Percentiles rank a stretch among this genome's conserved stretches.
Conservation (phyloP, 2,113 vertebrate genomes). For the Alethe diademata region DNA sequence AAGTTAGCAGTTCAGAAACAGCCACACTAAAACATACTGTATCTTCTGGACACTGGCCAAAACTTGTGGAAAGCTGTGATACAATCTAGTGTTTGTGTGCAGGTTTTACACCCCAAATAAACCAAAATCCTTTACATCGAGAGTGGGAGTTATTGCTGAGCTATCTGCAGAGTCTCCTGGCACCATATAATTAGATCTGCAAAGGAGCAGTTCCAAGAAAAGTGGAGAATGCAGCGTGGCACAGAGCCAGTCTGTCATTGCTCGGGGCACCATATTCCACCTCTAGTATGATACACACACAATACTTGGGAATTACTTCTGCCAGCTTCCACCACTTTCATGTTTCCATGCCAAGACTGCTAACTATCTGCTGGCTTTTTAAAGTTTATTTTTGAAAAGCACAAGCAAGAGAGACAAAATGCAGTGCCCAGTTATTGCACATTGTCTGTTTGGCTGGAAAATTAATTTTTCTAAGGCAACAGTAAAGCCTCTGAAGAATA, state of each 20-base stretch:
- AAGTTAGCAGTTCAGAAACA: background rate
- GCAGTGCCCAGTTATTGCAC: background rate
- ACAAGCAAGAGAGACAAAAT: background rate
- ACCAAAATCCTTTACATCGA: rapidly evolving
- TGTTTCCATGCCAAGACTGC: background rate
- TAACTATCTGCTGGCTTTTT: background rate
- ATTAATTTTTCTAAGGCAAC: background rate
- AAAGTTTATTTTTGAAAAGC: background rate
- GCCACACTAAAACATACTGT: background rate
- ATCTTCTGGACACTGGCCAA: constrained; percentile 15
- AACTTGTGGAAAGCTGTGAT: background rate
- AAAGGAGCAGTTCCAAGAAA: constrained; percentile 42
- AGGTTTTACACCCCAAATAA: constrained; percentile 24
- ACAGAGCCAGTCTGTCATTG: background rate
- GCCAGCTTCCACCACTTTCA: constrained; percentile 1
- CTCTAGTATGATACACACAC: background rate
- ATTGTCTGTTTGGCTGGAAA: background rate
- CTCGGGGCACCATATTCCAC: constrained; percentile 25
- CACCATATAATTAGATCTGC: constrained; percentile 20
- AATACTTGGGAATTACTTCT: background rate
- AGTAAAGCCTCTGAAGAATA: background rate
- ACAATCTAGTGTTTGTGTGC: background rate
- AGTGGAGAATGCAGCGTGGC: background rate
- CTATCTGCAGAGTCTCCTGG: constrained; percentile 27
- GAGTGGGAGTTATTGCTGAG: background rate